Conservation (phyloP, 92 coral and sea anemone species). For the Heliopora coerulea region DNA sequence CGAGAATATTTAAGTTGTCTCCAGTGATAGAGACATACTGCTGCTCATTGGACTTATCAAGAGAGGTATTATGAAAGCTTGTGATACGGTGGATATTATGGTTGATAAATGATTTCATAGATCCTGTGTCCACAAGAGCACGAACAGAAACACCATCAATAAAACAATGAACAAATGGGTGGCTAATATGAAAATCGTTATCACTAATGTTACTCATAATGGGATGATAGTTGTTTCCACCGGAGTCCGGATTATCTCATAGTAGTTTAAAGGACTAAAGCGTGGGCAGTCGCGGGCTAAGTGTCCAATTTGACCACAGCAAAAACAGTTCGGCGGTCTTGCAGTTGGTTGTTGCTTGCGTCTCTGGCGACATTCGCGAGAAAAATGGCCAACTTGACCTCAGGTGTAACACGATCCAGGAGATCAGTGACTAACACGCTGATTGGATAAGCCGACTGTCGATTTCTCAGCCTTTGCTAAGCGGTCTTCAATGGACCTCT, state of each 20-base stretch:
- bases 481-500: neutral
- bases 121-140: slow-evolving; percentile 56
- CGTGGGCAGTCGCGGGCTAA: slow-evolving; percentile 8
- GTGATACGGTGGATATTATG: neutral
- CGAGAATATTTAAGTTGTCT: slow-evolving; percentile 6
- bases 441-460: neutral
- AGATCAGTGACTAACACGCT: neutral
- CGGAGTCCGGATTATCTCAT: slow-evolving; percentile 15
- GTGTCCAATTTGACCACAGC: slow-evolving; percentile 28
- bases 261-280: slow-evolving; percentile 20
- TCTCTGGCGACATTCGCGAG: slow-evolving; percentile 14
- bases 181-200: neutral
- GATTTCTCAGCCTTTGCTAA: neutral
- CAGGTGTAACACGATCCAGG: neutral
- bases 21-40: slow-evolving; percentile 26
- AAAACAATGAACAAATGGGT: slow-evolving; percentile 39
- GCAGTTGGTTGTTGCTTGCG: neutral
- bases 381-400: neutral
- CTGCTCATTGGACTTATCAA: neutral
- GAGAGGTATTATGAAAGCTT: neutral
- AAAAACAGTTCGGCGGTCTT: neutral
- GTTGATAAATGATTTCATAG: slow-evolving; percentile 46
- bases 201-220: slow-evolving; percentile 4
- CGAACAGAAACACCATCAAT: slow-evolving; percentile 45
- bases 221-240: slow-evolving; percentile 30